Conservation (phyloP, 2,888 invertebrate genomes). For the Liposcelis brunnea region DNA sequence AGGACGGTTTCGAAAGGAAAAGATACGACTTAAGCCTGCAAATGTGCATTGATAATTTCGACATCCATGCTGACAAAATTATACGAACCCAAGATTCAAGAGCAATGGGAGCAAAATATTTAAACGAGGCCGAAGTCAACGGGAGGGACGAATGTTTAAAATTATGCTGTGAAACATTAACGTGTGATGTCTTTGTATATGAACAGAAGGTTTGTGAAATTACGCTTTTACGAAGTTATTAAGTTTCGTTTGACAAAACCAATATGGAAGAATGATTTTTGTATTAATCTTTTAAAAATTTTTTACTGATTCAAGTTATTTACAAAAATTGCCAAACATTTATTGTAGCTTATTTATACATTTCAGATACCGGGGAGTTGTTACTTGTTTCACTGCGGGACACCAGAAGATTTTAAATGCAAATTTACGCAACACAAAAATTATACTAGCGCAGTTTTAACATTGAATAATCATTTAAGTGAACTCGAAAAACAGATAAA, state of each 20-base stretch:
- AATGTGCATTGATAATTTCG: constrained; percentile 58
- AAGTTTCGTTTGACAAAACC: not conserved
- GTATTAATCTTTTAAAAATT: no score
- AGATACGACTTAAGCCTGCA: constrained; percentile 24
- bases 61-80: constrained; percentile 74
- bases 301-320: no score
- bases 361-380: constrained; percentile 67
- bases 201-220: constrained; percentile 71
- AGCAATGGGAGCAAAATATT: constrained; percentile 72
- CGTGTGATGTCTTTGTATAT: constrained; percentile 81
- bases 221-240: not conserved
- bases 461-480: constrained; percentile 38
- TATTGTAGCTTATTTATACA: no score
- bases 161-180: constrained; percentile 70
- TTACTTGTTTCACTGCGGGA: constrained; percentile 80
- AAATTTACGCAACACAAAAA: constrained; percentile 78
- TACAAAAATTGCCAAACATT: no score
- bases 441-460: constrained; percentile 72
- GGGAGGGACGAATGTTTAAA: constrained; percentile 66
- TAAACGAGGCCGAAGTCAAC: constrained; percentile 69
- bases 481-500: constrained; percentile 55
- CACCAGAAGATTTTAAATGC: constrained; percentile 78
- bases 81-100: constrained; percentile 80
- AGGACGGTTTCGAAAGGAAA: no score
- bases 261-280: no score